Percentiles rank a stretch among this genome's conserved stretches.
Evolutionary conservation across 2,113 vertebrate species (phyloP).

Genomic region (Ctenomys sociabilis): DNA sequence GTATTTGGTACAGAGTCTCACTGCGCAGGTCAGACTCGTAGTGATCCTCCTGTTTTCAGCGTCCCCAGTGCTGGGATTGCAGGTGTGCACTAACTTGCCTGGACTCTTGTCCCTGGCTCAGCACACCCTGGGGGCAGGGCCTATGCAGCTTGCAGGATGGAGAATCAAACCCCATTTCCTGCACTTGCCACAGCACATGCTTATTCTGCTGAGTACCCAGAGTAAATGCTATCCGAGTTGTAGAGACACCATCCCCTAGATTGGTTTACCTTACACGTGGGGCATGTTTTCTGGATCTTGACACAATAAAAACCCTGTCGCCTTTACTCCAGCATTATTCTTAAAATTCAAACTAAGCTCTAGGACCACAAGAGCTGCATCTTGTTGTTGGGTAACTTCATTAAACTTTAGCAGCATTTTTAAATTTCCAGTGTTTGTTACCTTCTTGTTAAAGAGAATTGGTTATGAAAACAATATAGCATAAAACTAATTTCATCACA

Average conservation of each 20-base stretch:
- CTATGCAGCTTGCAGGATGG: too few species aligned
- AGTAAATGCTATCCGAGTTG: background rate
- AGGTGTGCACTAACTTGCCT: too few species aligned
- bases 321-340: background rate
- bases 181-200: too few species aligned
- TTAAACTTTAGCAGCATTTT: background rate
- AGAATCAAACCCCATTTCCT: too few species aligned
- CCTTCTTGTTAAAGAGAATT: slow-evolving; percentile 39
- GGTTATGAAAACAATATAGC: slow-evolving; percentile 28
- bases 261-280: background rate
- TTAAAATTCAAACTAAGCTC: background rate
- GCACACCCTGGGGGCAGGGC: too few species aligned
- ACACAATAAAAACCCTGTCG: rapidly evolving
- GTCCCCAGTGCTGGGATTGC: too few species aligned
- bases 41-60: too few species aligned
- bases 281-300: background rate
- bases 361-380: background rate
- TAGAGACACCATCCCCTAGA: background rate
- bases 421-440: background rate
- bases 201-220: background rate
- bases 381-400: rapidly evolving
- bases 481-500: slow-evolving; percentile 54
- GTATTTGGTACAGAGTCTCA: too few species aligned
- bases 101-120: too few species aligned
- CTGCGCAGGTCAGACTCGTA: too few species aligned